phyloP scores from a whole-genome alignment of 2,888 invertebrate species.

The Bursaphelenchus okinawaensis region DNA sequence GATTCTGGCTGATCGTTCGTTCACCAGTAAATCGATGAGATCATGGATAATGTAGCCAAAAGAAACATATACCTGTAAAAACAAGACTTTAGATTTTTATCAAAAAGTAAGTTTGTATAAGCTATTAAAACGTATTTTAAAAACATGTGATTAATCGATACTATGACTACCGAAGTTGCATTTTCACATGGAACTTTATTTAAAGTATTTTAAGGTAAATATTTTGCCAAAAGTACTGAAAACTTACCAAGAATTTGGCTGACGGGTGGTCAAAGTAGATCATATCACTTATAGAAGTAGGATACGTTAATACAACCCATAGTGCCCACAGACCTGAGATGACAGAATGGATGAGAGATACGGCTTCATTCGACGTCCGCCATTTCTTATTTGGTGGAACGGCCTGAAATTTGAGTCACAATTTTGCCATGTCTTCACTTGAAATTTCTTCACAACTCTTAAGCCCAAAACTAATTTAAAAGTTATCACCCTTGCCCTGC shows the following conservation, averaged over 20 bases:
- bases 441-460: background rate
- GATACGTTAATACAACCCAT: slow-evolving; percentile 18
- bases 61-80: slow-evolving; percentile 33
- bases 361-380: slow-evolving; percentile 54
- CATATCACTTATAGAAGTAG: slow-evolving; percentile 31
- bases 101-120: background rate
- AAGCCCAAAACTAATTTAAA: background rate
- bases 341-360: slow-evolving; percentile 52
- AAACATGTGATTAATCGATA: background rate
- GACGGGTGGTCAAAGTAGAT: slow-evolving; percentile 19
- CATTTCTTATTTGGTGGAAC: slow-evolving; percentile 56
- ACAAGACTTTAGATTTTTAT: background rate
- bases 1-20: slow-evolving; percentile 53
- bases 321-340: slow-evolving; percentile 44
- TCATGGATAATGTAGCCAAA: slow-evolving; percentile 55
- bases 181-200: too few species aligned
- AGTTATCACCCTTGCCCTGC: background rate
- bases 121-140: background rate
- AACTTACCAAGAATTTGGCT: slow-evolving; percentile 19
- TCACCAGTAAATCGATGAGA: slow-evolving; percentile 49
- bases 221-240: background rate
- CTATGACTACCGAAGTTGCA: too few species aligned
- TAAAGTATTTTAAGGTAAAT: too few species aligned
- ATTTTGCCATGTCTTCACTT: background rate
- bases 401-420: too few species aligned